Evolutionary conservation across 2,113 vertebrate species (phyloP).

Genomic region (Pelecanus crispus): DNA sequence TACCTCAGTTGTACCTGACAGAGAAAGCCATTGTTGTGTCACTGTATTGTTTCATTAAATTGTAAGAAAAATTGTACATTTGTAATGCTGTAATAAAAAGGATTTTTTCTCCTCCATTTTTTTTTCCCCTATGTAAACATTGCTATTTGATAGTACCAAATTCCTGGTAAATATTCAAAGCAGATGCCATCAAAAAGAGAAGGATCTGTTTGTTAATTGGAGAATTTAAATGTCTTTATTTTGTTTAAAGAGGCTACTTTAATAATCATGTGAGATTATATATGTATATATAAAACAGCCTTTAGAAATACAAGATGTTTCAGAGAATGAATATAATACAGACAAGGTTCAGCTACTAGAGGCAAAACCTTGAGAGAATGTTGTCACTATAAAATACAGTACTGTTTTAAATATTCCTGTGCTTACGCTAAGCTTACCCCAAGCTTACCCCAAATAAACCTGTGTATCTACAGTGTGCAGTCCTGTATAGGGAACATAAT

Average conservation of each 20-base stretch:
- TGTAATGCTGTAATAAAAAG: not conserved
- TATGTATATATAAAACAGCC: not conserved
- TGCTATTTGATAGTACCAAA: not conserved
- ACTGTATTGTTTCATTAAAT: not conserved
- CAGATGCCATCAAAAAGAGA: not conserved
- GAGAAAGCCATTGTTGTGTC: not conserved
- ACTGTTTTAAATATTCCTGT: not conserved
- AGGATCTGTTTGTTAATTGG: not conserved
- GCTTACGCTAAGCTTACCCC: not conserved
- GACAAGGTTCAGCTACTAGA: not conserved
- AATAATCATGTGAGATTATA: not conserved
- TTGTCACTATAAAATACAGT: not conserved
- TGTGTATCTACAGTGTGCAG: not conserved
- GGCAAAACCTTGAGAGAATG: not conserved
- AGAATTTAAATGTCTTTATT: not conserved
- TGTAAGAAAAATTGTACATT: not conserved
- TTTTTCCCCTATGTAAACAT: not conserved
- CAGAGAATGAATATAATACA: not conserved
- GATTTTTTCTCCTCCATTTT: not conserved
- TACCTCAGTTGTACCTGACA: not conserved
- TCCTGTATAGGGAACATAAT: not conserved
- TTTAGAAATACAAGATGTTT: not conserved
- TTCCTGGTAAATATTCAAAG: not conserved
- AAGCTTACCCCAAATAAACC: not conserved
- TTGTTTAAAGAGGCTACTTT: not conserved